Percentiles rank a stretch among this genome's conserved stretches.
Conservation (phyloP, 2,888 invertebrate species). For the Stenodera caucasica region DNA sequence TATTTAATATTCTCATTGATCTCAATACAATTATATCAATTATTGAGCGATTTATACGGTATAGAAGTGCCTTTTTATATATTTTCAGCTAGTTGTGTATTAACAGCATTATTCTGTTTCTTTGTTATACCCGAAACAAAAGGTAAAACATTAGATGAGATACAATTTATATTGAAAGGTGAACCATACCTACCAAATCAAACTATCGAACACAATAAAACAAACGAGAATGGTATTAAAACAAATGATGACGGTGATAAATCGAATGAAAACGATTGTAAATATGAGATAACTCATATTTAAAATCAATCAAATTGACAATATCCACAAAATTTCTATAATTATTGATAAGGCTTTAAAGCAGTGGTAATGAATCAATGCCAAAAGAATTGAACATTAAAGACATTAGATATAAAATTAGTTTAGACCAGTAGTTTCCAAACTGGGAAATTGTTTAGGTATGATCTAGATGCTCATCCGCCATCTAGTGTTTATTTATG, state of each 20-base stretch:
- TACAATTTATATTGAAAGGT: conserved; percentile 52
- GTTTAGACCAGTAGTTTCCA: too few species aligned
- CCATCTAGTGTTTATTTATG: too few species aligned
- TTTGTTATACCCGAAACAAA: conserved; percentile 52
- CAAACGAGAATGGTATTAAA: conserved; percentile 18
- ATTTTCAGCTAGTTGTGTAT: conserved; percentile 45
- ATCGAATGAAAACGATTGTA: conserved; percentile 12
- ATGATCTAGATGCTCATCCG: too few species aligned
- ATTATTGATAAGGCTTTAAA: background rate
- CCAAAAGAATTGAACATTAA: too few species aligned
- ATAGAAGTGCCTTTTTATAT: conserved; percentile 50
- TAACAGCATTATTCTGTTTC: conserved; percentile 47
- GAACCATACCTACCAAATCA: conserved; percentile 26
- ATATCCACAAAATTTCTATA: background rate
- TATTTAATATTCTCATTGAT: conserved; percentile 47
- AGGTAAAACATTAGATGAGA: conserved; percentile 52
- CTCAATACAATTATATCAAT: conserved; percentile 47
- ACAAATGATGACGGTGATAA: conserved; percentile 9
- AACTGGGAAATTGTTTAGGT: too few species aligned
- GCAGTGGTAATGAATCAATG: too few species aligned
- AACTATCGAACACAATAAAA: too few species aligned
- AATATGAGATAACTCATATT: conserved; percentile 19
- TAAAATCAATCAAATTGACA: background rate
- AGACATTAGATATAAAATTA: too few species aligned
- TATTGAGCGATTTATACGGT: conserved; percentile 40